Base-by-base conservation (phyloP, 2,113 vertebrate species). In the Nipponia nippon region DNA sequence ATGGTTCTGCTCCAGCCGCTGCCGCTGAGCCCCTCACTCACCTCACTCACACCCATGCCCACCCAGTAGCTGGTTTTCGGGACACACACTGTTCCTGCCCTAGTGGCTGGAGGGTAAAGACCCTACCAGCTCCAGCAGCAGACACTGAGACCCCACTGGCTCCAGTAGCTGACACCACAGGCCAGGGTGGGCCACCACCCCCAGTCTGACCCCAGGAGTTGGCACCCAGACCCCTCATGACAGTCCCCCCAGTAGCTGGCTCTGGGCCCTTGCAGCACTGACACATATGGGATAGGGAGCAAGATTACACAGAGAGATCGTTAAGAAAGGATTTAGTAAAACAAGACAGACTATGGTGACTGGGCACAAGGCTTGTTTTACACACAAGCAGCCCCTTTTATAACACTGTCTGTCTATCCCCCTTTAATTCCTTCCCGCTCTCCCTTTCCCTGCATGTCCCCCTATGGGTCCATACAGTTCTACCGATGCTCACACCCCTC, bases 401-500 rank as follows among this genome's bases (percentile, higher is more conserved):
- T 27, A 65, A 8, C 6, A 15, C 14, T 38, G 67, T 62, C 56
- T 89, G 8, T 26, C 40, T 62, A 29, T 3, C 4, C 30, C 22
- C 6, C 14, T 62, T 52, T 76, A 53, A 7, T 9, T 85, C 16
- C 22, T 72, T 34, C 26, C 26, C n/a, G 29, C 6, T 78, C 14
- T 10, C 42, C 22, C 44, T 58, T 76, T 44, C 16, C 4, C 18
- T 52, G 20, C 11, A 29, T 0, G 5, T 59, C 3, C 27, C 2
- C 4, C 2, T 3, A 27, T 21, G 6, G 38, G 9, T 42, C 42
- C 72, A 6, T n/a, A 62, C 7, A 44, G 10, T 5, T 58, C 38
- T 47, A 2, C 2, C 12, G 5, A 36, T 42, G 1, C 15, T 4
- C 1, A 3, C 10, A 73, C 3, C 6, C 4, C 10, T 53, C 3